phyloP scores from a whole-genome alignment of 1,140 invertebrate genomes.

The Zophobas morio region DNA sequence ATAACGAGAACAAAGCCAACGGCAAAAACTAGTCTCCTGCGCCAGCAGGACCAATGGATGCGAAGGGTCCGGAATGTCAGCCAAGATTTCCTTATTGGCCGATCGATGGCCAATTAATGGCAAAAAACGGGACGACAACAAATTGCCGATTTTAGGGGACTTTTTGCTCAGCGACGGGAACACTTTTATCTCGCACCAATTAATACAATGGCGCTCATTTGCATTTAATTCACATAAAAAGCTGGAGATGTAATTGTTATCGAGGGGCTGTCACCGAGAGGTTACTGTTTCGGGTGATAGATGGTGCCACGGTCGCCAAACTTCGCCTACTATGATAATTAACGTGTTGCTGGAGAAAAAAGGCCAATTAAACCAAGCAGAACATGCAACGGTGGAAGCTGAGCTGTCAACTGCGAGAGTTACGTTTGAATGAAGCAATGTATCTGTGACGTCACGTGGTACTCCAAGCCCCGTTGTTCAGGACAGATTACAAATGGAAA shows the following conservation, averaged over 20 bases:
- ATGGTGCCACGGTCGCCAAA: neutral
- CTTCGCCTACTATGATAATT: slow-evolving; percentile 23
- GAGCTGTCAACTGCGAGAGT: too few species aligned
- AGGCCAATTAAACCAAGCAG: slow-evolving; percentile 11
- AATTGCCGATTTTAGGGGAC: slow-evolving; percentile 7
- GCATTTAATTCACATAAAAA: slow-evolving; percentile 17
- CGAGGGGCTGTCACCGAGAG: neutral
- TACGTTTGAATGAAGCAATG: too few species aligned
- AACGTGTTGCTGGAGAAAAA: neutral
- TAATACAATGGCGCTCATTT: slow-evolving; percentile 10
- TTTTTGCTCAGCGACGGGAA: neutral
- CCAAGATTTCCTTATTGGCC: slow-evolving; percentile 30
- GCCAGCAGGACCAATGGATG: slow-evolving; percentile 8
- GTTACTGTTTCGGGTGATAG: slow-evolving; percentile 11
- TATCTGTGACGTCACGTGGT: too few species aligned
- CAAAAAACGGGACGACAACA: neutral
- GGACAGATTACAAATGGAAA: too few species aligned
- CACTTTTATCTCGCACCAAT: slow-evolving; percentile 5
- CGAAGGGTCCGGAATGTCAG: neutral
- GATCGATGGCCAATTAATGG: slow-evolving; percentile 28
- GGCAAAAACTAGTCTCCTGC: slow-evolving; percentile 14
- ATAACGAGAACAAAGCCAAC: slow-evolving; percentile 7
- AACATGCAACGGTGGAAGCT: neutral
- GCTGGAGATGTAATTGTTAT: slow-evolving; percentile 2
- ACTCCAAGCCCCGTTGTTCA: too few species aligned